Conservation (phyloP, 2,797 vertebrate genomes). For the Sciurus vulgaris region DNA sequence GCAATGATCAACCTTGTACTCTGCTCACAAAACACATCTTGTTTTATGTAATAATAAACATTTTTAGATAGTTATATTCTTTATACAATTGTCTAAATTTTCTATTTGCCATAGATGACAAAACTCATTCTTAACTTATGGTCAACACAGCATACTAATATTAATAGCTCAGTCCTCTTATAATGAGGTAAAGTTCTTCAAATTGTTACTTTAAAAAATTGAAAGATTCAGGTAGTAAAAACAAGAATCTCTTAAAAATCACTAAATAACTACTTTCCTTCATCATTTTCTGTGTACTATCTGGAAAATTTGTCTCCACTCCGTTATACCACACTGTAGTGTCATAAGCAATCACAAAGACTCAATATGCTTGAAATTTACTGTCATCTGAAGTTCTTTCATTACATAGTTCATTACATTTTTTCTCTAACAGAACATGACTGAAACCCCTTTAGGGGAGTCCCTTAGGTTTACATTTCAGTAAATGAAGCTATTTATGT, state of each 20-base stretch:
- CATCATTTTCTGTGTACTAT: neutral
- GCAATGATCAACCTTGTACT: neutral
- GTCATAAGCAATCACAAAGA: neutral
- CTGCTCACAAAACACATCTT: neutral
- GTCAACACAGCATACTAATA: neutral
- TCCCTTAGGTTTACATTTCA: neutral
- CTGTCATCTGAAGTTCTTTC: neutral
- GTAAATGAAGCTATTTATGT: neutral
- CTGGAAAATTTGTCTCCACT: neutral
- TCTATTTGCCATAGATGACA: neutral
- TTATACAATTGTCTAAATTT: neutral
- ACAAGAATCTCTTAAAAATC: neutral
- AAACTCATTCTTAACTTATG: conserved; percentile 3
- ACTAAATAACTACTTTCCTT: neutral
- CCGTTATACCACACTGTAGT: neutral
- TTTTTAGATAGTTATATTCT: neutral
- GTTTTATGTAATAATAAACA: neutral
- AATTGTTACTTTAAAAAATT: neutral
- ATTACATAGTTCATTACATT: neutral
- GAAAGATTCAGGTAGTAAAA: neutral
- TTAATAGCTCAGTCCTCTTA: neutral
- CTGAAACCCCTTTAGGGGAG: neutral
- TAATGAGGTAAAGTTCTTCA: neutral
- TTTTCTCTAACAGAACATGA: conserved; percentile 1
- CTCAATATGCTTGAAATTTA: neutral